Conservation (phyloP, 2,113 vertebrate species). For the Rhombomys opimus region DNA sequence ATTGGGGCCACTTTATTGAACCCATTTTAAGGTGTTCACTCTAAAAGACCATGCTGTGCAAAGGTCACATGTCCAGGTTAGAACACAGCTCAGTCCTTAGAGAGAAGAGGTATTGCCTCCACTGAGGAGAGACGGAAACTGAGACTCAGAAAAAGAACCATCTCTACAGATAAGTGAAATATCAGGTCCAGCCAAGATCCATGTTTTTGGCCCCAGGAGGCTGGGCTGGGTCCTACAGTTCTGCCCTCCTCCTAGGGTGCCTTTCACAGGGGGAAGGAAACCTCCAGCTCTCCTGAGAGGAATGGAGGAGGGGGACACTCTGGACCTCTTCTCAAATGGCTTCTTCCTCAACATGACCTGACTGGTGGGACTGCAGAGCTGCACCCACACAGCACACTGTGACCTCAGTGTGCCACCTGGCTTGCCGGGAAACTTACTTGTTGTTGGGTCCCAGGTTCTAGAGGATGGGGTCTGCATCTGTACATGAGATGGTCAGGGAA, state of each 20-base stretch:
- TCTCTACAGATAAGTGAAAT: not conserved
- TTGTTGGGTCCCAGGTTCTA: not conserved
- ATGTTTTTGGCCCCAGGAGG: not conserved
- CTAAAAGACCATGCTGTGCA: not conserved
- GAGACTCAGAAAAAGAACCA: not conserved
- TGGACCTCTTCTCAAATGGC: not conserved
- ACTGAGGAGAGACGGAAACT: not conserved
- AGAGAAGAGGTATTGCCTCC: not conserved
- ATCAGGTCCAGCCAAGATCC: accelerated
- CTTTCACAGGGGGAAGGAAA: not conserved
- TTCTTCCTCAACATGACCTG: not conserved
- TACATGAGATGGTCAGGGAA: not conserved
- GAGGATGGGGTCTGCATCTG: not conserved
- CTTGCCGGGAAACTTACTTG: not conserved
- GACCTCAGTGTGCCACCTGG: not conserved
- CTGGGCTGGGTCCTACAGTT: too few species aligned
- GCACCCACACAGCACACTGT: not conserved
- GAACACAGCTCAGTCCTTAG: not conserved
- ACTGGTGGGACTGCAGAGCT: not conserved
- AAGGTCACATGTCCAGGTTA: not conserved
- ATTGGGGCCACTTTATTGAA: not conserved
- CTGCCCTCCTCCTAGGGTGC: accelerated
- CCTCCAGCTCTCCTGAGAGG: not conserved
- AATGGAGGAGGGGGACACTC: not conserved
- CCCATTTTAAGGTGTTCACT: not conserved